Conservation (phyloP, 1,140 invertebrate genomes). For the Atta colombica region DNA sequence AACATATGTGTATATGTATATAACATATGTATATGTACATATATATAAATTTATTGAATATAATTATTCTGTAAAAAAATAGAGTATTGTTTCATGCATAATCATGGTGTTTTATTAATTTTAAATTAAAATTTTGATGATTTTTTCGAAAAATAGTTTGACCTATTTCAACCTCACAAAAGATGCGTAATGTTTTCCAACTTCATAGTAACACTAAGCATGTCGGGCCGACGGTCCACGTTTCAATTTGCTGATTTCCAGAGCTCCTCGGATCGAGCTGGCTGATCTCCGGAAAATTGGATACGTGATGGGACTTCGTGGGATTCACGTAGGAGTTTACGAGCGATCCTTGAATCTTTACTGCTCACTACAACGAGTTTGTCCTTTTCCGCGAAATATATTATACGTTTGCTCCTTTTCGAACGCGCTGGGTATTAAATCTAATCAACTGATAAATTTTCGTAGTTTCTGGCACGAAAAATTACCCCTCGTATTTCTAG, state of each 20-base stretch:
- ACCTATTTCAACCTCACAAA: constrained; percentile 12
- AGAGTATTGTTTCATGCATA: neutral
- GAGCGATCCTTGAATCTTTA: constrained; percentile 74
- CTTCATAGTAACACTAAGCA: constrained; percentile 44
- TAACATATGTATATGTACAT: neutral
- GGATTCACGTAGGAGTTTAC: constrained; percentile 80
- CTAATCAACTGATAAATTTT: constrained; percentile 60
- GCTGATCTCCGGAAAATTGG: constrained; percentile 85
- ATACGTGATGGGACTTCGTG: constrained; percentile 84
- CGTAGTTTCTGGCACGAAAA: constrained; percentile 5
- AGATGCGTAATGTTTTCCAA: constrained; percentile 29
- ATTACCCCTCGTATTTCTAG: neutral
- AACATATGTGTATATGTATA: neutral
- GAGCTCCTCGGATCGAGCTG: constrained; percentile 80
- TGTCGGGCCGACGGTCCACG: constrained; percentile 58
- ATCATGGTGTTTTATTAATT: neutral
- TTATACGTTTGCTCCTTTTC: constrained; percentile 41
- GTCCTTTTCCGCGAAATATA: constrained; percentile 35
- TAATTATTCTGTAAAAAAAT: neutral
- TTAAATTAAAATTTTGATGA: neutral
- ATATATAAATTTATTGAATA: neutral
- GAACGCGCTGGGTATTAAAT: neutral
- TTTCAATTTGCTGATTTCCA: constrained; percentile 81
- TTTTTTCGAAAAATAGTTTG: neutral
- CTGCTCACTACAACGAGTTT: constrained; percentile 60